These are phyloP conservation scores for Brachyptera risi DNA, from an alignment of 2,888 invertebrate species.

Conservation along the genomic window DNA sequence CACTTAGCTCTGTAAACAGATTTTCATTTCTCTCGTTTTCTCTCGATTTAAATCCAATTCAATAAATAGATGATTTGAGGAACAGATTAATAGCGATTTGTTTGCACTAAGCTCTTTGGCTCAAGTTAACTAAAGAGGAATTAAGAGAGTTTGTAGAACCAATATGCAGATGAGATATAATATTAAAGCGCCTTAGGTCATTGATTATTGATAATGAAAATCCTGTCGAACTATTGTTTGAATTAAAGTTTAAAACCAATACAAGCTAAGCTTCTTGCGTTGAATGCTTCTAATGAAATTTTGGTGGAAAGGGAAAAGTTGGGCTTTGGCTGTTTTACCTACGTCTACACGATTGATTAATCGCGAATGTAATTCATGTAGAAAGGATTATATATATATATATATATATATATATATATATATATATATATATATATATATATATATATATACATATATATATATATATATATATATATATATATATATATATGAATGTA, in stretches of 20 bases:
- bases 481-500: no score
- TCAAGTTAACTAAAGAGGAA: constrained; percentile 8
- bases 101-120: constrained; percentile 13
- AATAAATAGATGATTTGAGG: constrained; percentile 13
- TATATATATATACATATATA: no score
- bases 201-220: constrained; percentile 14
- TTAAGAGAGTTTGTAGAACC: constrained; percentile 9
- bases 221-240: neutral
- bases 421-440: no score
- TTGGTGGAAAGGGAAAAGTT: constrained; percentile 3
- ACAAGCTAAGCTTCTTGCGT: neutral
- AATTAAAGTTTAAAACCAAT: constrained; percentile 14
- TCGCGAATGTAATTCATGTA: constrained; percentile 2
- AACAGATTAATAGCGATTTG: constrained; percentile 15
- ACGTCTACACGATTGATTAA: constrained; percentile 4
- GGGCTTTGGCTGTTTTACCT: constrained; percentile 7
- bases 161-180: constrained; percentile 2
- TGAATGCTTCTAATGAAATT: neutral
- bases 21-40: constrained; percentile 10
- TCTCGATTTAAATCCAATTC: constrained; percentile 8
- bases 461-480: no score
- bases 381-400: neutral
- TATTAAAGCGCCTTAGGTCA: constrained; percentile 1
- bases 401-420: no score
- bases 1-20: constrained; percentile 25